Evolutionary conservation across 1,140 invertebrate species (phyloP).

Genomic region (Sarcophaga peregrina): DNA sequence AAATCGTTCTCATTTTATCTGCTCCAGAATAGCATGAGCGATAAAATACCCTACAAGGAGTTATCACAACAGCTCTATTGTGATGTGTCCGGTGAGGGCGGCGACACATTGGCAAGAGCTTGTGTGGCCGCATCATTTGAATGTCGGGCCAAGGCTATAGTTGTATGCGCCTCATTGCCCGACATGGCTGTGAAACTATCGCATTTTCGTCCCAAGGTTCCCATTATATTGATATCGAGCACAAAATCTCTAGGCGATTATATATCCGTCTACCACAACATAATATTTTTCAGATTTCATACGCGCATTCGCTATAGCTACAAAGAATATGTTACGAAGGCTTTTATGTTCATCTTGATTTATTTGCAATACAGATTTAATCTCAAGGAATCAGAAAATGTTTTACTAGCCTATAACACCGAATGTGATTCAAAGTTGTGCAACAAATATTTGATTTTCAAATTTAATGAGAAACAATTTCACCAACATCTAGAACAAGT

Average conservation of each 20-base stretch:
- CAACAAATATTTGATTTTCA: constrained; percentile 58
- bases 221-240: constrained; percentile 57
- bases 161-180: constrained; percentile 54
- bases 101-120: constrained; percentile 54
- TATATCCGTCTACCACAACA: constrained; percentile 54
- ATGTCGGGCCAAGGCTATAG: constrained; percentile 52
- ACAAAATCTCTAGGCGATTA: constrained; percentile 58
- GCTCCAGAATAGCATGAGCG: constrained; percentile 53
- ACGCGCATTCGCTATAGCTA: constrained; percentile 48
- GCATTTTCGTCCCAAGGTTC: constrained; percentile 55
- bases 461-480: constrained; percentile 50
- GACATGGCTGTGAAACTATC: constrained; percentile 60
- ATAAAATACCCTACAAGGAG: constrained; percentile 48
- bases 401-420: constrained; percentile 56
- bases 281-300: constrained; percentile 52
- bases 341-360: constrained; percentile 51
- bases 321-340: constrained; percentile 47
- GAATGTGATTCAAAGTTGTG: constrained; percentile 50
- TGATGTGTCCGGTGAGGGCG: constrained; percentile 57
- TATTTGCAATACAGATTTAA: constrained; percentile 51
- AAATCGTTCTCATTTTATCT: constrained; percentile 49
- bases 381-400: constrained; percentile 46
- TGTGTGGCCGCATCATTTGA: constrained; percentile 55
- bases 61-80: constrained; percentile 50
- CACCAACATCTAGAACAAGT: constrained; percentile 48